phyloP scores from a whole-genome alignment of 1,140 invertebrate genomes.

The Anagrus nilaparvatae region DNA sequence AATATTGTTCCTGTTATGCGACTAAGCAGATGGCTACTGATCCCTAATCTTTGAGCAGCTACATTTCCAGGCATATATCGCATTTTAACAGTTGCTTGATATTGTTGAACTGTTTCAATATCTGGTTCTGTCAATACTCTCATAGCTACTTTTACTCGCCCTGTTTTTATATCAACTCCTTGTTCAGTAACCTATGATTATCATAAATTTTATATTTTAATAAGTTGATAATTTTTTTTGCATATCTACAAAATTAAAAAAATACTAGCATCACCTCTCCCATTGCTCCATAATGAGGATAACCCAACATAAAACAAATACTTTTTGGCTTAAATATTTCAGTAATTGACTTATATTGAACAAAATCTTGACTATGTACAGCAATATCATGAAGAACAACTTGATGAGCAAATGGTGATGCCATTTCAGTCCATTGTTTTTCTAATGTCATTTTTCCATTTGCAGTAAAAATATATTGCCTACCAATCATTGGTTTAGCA shows the following conservation, averaged over 20 bases:
- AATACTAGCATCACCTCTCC: conserved; percentile 49
- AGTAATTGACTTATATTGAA: conserved; percentile 46
- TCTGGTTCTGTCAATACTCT: conserved; percentile 41
- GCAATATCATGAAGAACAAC: conserved; percentile 53
- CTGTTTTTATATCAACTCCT: conserved; percentile 34
- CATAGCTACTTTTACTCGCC: conserved; percentile 47
- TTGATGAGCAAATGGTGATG: conserved; percentile 58
- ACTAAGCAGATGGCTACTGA: conserved; percentile 62
- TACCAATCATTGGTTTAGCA: conserved; percentile 59
- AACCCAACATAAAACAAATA: conserved; percentile 65
- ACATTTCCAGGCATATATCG: conserved; percentile 30
- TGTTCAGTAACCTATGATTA: conserved; percentile 33
- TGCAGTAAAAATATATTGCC: conserved; percentile 45
- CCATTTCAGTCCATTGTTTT: conserved; percentile 54
- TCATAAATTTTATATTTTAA: conserved; percentile 4
- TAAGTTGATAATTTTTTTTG: neutral
- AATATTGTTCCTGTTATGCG: conserved; percentile 76
- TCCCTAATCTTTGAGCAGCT: conserved; percentile 46
- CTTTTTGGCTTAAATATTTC: conserved; percentile 61
- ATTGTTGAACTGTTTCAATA: conserved; percentile 24
- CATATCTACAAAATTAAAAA: conserved; percentile 8
- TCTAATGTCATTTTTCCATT: conserved; percentile 53
- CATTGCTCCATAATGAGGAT: conserved; percentile 68
- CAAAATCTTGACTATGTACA: conserved; percentile 35
- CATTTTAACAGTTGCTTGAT: conserved; percentile 16